Percentiles rank a stretch among this genome's conserved stretches.
Conservation (phyloP, 2,797 vertebrate genomes). For the Myotis planiceps region DNA sequence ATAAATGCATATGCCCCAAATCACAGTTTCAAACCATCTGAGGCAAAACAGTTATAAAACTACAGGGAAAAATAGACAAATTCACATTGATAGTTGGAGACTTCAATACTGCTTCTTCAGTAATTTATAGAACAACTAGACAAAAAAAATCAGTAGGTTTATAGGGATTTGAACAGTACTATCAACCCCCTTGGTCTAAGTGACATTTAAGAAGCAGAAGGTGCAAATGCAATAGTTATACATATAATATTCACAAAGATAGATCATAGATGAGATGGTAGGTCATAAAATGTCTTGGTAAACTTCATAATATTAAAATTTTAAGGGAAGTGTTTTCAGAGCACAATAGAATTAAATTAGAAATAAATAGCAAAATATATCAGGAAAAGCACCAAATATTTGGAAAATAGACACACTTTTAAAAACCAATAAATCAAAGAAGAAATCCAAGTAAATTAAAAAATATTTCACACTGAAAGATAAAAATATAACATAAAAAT, state of each 20-base stretch:
- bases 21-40: background rate
- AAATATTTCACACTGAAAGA: background rate
- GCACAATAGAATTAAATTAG: background rate
- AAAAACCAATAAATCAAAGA: background rate
- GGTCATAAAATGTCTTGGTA: background rate
- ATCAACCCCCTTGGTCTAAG: background rate
- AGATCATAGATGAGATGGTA: background rate
- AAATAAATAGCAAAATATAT: background rate
- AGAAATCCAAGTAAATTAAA: background rate
- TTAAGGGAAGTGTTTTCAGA: background rate
- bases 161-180: background rate
- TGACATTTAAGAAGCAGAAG: constrained; percentile 1
- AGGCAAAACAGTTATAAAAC: background rate
- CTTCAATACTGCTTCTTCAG: background rate
- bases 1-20: background rate
- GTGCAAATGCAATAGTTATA: background rate
- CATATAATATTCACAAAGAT: background rate
- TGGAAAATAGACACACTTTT: background rate
- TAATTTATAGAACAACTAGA: background rate
- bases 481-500: background rate
- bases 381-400: background rate
- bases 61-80: background rate
- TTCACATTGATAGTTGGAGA: background rate
- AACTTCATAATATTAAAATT: constrained; percentile 24
- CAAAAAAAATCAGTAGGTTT: background rate